Percentiles rank a stretch among this genome's conserved stretches.
Evolutionary conservation across 2,113 vertebrate species (phyloP).

Genomic region (Thunnus thynnus): DNA sequence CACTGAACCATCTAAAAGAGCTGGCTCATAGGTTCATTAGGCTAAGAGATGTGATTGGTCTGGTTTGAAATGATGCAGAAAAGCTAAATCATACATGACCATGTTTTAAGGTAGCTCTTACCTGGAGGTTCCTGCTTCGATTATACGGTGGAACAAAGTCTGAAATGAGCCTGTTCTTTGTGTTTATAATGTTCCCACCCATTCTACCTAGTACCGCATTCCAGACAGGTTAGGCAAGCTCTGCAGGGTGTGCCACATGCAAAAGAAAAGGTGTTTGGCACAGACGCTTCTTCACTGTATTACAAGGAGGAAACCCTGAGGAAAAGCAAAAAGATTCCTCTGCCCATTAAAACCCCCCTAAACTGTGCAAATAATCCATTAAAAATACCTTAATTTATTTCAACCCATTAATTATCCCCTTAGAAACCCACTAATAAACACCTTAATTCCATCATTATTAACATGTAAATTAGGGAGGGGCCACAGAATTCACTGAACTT

Average conservation of each 20-base stretch:
- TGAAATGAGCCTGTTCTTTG: neutral
- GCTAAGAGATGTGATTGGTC: neutral
- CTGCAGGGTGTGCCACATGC: conserved; percentile 22
- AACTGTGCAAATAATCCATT: too few relatives aligned
- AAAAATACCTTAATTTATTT: too few relatives aligned
- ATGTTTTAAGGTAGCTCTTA: conserved; percentile 4
- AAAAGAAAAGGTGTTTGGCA: neutral
- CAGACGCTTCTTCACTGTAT: neutral
- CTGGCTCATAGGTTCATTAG: neutral
- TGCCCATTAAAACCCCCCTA: too few relatives aligned
- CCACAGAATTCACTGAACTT: too few relatives aligned
- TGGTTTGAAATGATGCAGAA: neutral
- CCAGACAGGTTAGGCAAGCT: conserved; percentile 36
- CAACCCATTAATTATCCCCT: too few relatives aligned
- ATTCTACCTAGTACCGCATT: conserved; percentile 11
- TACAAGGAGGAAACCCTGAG: neutral
- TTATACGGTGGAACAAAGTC: neutral
- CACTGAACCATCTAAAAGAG: neutral
- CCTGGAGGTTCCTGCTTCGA: conserved; percentile 8
- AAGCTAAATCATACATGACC: neutral
- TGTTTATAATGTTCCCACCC: neutral
- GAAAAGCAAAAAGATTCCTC: too few relatives aligned
- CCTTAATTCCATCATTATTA: too few relatives aligned
- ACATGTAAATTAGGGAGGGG: too few relatives aligned
- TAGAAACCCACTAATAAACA: too few relatives aligned